Base-by-base conservation (phyloP, 2,888 invertebrate species). In the Anthophora plumipes region DNA sequence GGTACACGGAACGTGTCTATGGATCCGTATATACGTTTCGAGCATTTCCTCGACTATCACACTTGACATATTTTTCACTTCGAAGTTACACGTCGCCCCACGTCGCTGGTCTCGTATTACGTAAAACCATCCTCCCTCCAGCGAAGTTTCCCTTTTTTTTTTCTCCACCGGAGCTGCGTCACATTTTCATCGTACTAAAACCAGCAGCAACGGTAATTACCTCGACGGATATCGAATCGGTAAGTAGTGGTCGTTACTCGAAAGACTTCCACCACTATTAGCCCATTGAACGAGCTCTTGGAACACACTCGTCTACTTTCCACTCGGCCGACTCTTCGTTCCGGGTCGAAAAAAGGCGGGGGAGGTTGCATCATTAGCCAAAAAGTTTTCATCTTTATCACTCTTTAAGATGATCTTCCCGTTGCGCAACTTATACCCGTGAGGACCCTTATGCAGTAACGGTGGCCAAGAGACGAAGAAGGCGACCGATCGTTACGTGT, bases 301-400 rank as follows among this genome's bases (percentile, higher is more conserved):
- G 54, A 70, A 73, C 66, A 54, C 74, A 59, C 64, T 68, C 77
- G 63, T 63, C 52, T 64, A 73, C 76, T 77, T 76, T 76, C 57
- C 64, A 77, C 66, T 72, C 39, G 43, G 48, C 61, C 39, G 71
- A 59, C 46, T 54, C 63, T 67, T 48, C 75, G 63, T 59, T 37
- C 59, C 46, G 25, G 22, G 57, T 67, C 69, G 46, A 64, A 72
- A 57, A n/a, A n/a, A n/a, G n/a, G n/a, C n/a, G n/a, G n/a, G n/a
- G n/a, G 46, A 60, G 64, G 74, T 80, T 66, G 77, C 77, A 50
- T 85, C 86, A 88, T 87, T 86, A 88, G 72, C 81, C 57, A 63
- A 80, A 75, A 86, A 87, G 67, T 87, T 86, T 85, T 70, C 81
- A 70, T 82, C 86, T 88, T 74, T 80, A 86, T 86, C 86, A 81